Evolutionary conservation across 2,113 vertebrate genomes (phyloP).

Genomic region (Dasyornis broadbenti): DNA sequence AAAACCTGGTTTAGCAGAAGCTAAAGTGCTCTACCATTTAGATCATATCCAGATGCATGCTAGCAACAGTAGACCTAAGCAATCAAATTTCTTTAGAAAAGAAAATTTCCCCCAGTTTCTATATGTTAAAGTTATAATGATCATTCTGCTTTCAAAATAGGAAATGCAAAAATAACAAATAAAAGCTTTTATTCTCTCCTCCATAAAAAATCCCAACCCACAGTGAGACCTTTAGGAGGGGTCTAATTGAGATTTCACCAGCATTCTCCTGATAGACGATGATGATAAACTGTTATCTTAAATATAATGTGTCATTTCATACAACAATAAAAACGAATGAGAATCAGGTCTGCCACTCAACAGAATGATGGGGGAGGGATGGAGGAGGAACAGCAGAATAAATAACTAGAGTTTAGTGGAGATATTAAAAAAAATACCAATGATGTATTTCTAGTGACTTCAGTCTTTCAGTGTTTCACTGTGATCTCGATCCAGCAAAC

Average conservation of each 20-base stretch:
- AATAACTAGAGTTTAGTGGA: background rate
- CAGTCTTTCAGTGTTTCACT: background rate
- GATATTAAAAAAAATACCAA: background rate
- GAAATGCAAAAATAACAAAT: background rate
- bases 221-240: background rate
- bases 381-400: background rate
- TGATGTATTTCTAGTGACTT: background rate
- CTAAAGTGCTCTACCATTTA: background rate
- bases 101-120: background rate
- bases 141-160: background rate
- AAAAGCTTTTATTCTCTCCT: background rate
- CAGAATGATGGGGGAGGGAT: background rate
- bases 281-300: background rate
- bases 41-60: background rate
- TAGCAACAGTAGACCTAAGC: background rate
- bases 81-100: background rate
- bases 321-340: background rate
- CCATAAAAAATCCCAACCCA: background rate
- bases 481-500: slow-evolving; percentile 26
- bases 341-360: background rate
- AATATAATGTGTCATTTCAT: background rate
- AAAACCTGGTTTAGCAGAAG: background rate
- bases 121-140: background rate
- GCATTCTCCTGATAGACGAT: fast-evolving
- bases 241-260: background rate